phyloP scores from a whole-genome alignment of 1,140 invertebrate species.

The Nylanderia fulva region DNA sequence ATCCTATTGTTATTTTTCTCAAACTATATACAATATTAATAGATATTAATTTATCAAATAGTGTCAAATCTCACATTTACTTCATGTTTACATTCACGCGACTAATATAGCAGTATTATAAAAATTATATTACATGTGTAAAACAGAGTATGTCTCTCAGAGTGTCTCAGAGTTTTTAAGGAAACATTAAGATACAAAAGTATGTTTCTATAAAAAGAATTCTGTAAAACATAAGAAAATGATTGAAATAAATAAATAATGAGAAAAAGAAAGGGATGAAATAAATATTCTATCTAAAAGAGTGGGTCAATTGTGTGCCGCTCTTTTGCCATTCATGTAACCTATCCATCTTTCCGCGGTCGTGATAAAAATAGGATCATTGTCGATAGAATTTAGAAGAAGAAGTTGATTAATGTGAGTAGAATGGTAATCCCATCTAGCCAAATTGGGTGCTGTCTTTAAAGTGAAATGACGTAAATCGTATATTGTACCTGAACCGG shows the following conservation, averaged over 20 bases:
- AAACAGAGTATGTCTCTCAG: neutral
- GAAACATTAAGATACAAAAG: neutral
- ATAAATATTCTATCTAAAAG: neutral
- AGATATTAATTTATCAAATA: neutral
- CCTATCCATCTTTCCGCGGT: constrained; percentile 97
- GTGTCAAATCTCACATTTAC: constrained; percentile 10
- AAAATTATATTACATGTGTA: constrained; percentile 24
- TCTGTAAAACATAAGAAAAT: neutral
- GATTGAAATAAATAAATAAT: constrained; percentile 21
- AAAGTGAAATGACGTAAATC: constrained; percentile 97
- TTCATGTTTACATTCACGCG: neutral
- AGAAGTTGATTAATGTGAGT: constrained; percentile 99
- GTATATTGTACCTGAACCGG: constrained; percentile 98
- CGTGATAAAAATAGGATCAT: constrained; percentile 92
- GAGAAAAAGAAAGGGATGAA: neutral
- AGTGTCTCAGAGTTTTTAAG: neutral
- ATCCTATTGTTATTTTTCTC: constrained; percentile 14
- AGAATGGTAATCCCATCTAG: constrained; percentile 98
- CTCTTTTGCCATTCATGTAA: constrained; percentile 98
- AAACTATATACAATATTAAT: constrained; percentile 13
- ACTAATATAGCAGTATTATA: neutral
- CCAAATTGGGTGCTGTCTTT: constrained; percentile 95
- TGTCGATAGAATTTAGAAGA: constrained; percentile 94
- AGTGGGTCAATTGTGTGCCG: constrained; percentile 93
- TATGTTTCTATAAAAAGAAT: neutral